These are phyloP conservation scores for Atrichornis clamosus DNA, from an alignment of 2,113 vertebrate genomes.

Conservation along the genomic window DNA sequence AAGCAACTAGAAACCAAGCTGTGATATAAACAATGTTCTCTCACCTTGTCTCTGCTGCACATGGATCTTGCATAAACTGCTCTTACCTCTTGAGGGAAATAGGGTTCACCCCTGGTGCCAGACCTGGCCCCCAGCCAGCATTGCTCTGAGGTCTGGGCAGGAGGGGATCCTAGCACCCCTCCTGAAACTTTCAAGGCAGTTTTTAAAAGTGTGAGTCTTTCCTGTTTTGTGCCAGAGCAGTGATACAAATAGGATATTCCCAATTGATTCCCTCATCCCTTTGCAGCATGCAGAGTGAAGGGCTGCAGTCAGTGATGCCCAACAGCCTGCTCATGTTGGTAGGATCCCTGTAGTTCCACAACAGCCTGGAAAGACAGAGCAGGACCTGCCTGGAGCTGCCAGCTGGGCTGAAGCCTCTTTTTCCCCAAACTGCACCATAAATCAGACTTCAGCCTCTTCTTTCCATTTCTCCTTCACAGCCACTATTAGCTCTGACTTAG, in stretches of 20 bases:
- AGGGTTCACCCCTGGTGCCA: neutral
- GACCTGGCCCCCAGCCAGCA: neutral
- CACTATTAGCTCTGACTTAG: neutral
- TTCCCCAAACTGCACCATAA: neutral
- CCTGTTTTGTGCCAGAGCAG: neutral
- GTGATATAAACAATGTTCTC: neutral
- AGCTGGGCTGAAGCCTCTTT: neutral
- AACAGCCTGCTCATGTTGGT: neutral
- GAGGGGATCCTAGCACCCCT: too few species aligned
- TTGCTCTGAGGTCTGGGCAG: neutral
- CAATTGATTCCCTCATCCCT: neutral
- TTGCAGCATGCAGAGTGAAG: neutral
- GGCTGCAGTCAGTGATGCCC: neutral
- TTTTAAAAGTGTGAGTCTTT: neutral
- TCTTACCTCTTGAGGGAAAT: neutral
- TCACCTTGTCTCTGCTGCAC: neutral
- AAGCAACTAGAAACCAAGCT: neutral
- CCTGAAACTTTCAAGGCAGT: neutral
- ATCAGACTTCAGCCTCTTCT: neutral
- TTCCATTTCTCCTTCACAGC: neutral
- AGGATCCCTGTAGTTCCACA: neutral
- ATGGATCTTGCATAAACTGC: neutral
- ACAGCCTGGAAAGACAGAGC: neutral
- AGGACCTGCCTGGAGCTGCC: neutral
- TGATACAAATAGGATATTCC: neutral